phyloP scores from a whole-genome alignment of 2,888 invertebrate species.

The Tenthredo notha region DNA sequence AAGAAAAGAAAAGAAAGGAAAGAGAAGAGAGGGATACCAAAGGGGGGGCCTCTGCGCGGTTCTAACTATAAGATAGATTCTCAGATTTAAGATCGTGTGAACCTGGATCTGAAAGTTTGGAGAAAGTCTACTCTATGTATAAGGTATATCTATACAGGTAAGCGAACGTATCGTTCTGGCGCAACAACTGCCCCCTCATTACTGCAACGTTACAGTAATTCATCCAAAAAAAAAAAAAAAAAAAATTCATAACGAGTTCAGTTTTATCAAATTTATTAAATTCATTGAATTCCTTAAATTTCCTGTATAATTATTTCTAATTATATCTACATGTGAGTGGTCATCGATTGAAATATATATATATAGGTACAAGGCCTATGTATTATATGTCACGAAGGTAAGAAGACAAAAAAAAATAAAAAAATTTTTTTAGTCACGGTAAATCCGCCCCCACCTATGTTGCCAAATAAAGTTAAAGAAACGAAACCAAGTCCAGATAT shows the following conservation, averaged over 20 bases:
- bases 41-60: neutral
- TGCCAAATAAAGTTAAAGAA: constrained; percentile 12
- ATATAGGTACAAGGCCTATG: too few relatives aligned
- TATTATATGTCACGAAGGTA: neutral
- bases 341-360: neutral
- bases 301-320: too few relatives aligned
- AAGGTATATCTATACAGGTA: neutral
- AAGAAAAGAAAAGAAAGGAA: neutral
- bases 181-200: neutral
- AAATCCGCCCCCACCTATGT: neutral
- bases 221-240: neutral
- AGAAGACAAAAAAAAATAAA: neutral
- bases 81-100: constrained; percentile 50
- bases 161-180: neutral
- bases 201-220: neutral
- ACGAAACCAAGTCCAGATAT: constrained; percentile 28
- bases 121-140: constrained; percentile 2
- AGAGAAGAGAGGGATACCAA: constrained; percentile 6
- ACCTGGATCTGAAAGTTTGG: constrained; percentile 46
- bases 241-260: neutral
- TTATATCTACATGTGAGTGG: neutral
- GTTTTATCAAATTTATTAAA: too few relatives aligned
- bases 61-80: constrained; percentile 9
- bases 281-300: neutral
- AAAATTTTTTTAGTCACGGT: neutral